These are phyloP conservation scores for Coenonympha arcania DNA, from an alignment of 2,888 invertebrate species.

Conservation along the genomic window DNA sequence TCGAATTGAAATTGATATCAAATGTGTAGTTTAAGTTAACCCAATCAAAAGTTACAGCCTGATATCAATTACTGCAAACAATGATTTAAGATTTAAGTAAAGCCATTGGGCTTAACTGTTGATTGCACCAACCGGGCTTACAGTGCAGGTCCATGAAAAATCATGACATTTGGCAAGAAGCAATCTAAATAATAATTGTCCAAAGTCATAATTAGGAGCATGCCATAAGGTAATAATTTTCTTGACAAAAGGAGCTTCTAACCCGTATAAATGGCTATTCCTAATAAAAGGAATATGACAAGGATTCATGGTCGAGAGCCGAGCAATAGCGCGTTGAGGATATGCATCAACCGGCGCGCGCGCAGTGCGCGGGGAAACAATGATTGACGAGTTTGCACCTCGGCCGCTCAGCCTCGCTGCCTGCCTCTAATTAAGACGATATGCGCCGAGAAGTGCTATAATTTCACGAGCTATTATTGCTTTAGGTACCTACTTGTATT, in stretches of 20 bases:
- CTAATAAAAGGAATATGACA: constrained; percentile 29
- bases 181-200: no score
- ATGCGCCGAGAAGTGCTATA: constrained; percentile 40
- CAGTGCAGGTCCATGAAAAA: no score
- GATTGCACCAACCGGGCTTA: no score
- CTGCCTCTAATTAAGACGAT: constrained; percentile 70
- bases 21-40: no score
- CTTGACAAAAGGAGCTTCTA: not conserved
- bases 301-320: constrained; percentile 54
- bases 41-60: no score
- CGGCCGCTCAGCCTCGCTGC: constrained; percentile 33
- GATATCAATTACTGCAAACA: no score
- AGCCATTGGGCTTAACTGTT: no score
- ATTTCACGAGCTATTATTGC: constrained; percentile 9
- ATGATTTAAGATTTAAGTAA: no score
- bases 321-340: constrained; percentile 52
- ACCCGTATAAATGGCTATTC: constrained; percentile 15
- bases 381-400: constrained; percentile 74
- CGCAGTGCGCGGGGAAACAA: constrained; percentile 48
- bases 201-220: not conserved
- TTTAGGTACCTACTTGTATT: no score
- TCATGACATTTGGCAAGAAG: no score
- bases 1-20: no score
- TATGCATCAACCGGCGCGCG: constrained; percentile 53
- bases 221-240: not conserved